Evolutionary conservation across 2,888 invertebrate species (phyloP).

Genomic region (Leucoma salicis): DNA sequence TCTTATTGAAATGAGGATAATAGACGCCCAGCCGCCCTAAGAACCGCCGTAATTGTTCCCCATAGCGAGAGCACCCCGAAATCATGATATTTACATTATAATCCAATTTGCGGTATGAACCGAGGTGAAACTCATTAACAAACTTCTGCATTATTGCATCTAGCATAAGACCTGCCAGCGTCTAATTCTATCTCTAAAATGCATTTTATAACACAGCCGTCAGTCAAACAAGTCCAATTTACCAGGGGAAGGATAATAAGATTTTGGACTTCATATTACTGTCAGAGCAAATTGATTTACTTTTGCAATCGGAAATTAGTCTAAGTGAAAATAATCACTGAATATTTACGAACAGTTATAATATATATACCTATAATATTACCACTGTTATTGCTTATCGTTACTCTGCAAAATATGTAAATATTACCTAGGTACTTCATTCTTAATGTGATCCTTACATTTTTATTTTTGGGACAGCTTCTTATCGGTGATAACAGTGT

Average conservation of each 20-base stretch:
- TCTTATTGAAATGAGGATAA: slow-evolving; percentile 81
- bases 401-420: slow-evolving; percentile 12
- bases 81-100: slow-evolving; percentile 78
- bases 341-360: slow-evolving; percentile 22
- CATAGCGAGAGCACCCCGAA: slow-evolving; percentile 52
- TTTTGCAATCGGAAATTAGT: slow-evolving; percentile 33
- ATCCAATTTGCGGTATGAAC: slow-evolving; percentile 71
- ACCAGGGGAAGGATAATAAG: slow-evolving; percentile 51
- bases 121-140: slow-evolving; percentile 75
- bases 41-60: slow-evolving; percentile 67
- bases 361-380: too few relatives aligned
- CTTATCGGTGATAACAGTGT: too few relatives aligned
- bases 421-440: slow-evolving; percentile 15
- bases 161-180: slow-evolving; percentile 49
- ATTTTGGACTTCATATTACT: slow-evolving; percentile 57
- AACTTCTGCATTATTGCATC: slow-evolving; percentile 75
- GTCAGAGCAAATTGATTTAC: slow-evolving; percentile 60
- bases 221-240: slow-evolving; percentile 46
- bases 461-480: too few relatives aligned
- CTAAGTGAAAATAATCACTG: slow-evolving; percentile 21
- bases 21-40: slow-evolving; percentile 67
- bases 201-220: slow-evolving; percentile 58
- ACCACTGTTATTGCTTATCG: slow-evolving; percentile 10
- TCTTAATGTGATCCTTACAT: too few relatives aligned
- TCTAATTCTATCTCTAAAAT: slow-evolving; percentile 51